Evolutionary conservation across 2,797 vertebrate genomes (phyloP).

Genomic region (Gorsachius magnificus): DNA sequence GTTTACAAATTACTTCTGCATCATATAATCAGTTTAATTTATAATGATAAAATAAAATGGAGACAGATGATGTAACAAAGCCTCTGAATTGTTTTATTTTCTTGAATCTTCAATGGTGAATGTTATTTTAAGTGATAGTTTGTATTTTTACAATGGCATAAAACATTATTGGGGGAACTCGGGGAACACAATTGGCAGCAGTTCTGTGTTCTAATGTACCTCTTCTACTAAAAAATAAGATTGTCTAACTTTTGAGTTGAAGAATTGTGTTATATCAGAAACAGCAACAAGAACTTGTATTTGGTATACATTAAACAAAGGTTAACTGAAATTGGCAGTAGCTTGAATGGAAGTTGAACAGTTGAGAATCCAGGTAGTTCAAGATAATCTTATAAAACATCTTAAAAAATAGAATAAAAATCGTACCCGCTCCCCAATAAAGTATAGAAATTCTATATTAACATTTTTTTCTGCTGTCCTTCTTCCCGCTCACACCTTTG

Average conservation of each 20-base stretch:
- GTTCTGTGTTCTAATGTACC: background rate
- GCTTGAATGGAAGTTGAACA: background rate
- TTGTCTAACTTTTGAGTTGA: background rate
- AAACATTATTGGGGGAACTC: slow-evolving; percentile 5
- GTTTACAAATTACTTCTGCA: slow-evolving; percentile 58
- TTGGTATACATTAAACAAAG: background rate
- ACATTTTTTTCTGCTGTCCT: background rate
- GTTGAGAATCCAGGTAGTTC: background rate
- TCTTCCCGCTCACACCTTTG: background rate
- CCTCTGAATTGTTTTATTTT: background rate
- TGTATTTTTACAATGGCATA: slow-evolving; percentile 47
- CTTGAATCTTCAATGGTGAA: slow-evolving; percentile 29
- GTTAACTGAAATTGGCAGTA: background rate
- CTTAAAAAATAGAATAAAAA: background rate
- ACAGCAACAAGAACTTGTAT: background rate
- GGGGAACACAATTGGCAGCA: background rate
- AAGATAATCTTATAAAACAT: background rate
- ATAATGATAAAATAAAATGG: slow-evolving; percentile 63
- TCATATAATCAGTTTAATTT: slow-evolving; percentile 62
- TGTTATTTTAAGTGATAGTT: slow-evolving; percentile 32
- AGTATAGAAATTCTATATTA: background rate
- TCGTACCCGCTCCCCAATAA: accelerated
- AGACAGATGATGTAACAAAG: slow-evolving; percentile 7
- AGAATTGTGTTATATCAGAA: background rate
- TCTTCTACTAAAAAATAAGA: slow-evolving; percentile 24